phyloP scores from a whole-genome alignment of 2,113 vertebrate genomes.

The Cephalopterus ornatus region DNA sequence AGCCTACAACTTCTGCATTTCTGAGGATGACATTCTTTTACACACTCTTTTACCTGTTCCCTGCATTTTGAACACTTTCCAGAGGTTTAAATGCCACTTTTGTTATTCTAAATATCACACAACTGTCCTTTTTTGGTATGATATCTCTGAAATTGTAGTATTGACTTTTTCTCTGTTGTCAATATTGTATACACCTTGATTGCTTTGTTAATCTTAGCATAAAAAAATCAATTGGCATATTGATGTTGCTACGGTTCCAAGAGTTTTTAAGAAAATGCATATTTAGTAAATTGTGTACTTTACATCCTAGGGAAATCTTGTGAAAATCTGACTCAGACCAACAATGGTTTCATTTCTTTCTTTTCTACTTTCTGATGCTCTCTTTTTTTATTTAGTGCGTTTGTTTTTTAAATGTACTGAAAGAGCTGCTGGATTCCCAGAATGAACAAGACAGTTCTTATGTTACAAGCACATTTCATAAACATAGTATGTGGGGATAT shows the following conservation, averaged over 20 bases:
- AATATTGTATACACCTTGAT: background rate
- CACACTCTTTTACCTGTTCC: background rate
- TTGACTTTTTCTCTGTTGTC: background rate
- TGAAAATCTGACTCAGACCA: background rate
- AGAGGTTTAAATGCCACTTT: background rate
- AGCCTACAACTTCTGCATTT: background rate
- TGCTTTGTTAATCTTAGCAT: background rate
- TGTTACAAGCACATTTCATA: background rate
- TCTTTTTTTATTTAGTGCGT: background rate
- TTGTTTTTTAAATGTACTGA: background rate
- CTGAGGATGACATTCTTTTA: background rate
- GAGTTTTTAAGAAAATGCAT: background rate
- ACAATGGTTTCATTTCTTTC: background rate
- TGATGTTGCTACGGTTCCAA: background rate
- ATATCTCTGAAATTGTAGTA: background rate
- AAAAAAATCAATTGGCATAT: background rate
- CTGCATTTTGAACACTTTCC: background rate
- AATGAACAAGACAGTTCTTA: background rate
- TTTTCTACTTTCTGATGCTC: background rate
- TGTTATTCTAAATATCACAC: background rate
- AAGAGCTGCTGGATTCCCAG: background rate
- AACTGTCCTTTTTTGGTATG: background rate
- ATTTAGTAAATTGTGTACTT: background rate
- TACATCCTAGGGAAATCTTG: background rate
- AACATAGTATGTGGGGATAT: background rate